These are phyloP conservation scores for Coracias cyanogaster DNA, from an alignment of 2,797 vertebrate species.

Conservation along the genomic window DNA sequence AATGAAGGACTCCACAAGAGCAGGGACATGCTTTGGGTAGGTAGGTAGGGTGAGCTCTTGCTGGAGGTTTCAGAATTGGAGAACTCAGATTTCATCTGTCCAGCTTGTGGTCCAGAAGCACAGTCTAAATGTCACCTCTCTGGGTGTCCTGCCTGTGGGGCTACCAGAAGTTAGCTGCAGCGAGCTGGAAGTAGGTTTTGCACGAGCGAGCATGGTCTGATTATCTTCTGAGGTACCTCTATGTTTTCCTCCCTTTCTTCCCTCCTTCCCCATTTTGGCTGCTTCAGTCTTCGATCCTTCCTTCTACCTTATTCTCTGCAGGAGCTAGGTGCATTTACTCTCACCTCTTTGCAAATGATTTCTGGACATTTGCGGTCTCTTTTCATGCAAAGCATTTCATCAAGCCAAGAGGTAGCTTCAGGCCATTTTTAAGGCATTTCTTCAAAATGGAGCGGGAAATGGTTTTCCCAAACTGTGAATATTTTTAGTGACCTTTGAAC, in stretches of 20 bases:
- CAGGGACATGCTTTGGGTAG: neutral
- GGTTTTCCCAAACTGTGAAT: neutral
- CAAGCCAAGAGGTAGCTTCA: neutral
- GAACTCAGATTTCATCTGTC: neutral
- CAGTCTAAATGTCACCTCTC: neutral
- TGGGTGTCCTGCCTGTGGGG: neutral
- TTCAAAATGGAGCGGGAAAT: neutral
- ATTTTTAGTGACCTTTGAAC: neutral
- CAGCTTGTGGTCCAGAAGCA: rapidly evolving
- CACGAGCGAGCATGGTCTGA: rapidly evolving
- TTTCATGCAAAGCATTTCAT: neutral
- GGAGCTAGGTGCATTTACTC: neutral
- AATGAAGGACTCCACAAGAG: neutral
- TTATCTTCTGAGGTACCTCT: neutral
- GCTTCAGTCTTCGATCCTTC: neutral
- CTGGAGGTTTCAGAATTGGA: neutral
- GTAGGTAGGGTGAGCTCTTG: neutral
- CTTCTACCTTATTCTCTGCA: neutral
- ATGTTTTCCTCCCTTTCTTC: neutral
- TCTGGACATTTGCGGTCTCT: neutral
- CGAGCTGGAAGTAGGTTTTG: neutral
- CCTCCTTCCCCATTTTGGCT: neutral
- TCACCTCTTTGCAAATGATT: neutral
- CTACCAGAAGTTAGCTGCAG: neutral
- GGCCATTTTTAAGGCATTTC: neutral